These are phyloP conservation scores for Lepus timidus DNA, from an alignment of 2,113 vertebrate genomes.

Conservation along the genomic window DNA sequence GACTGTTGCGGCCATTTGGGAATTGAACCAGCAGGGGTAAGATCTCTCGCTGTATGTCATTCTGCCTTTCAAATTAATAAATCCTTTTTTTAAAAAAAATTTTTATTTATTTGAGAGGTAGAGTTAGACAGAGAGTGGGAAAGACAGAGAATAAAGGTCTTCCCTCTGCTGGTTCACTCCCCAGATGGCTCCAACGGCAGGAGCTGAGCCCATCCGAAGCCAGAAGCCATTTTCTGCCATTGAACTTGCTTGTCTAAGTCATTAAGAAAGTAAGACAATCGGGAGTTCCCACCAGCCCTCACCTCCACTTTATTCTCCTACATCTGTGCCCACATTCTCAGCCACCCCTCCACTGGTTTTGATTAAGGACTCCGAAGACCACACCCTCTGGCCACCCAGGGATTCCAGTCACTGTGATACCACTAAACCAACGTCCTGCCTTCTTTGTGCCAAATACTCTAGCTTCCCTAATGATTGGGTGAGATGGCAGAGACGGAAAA, in stretches of 20 bases:
- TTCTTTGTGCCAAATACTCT: neutral
- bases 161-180: too few relatives aligned
- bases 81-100: too few relatives aligned
- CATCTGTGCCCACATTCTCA: neutral
- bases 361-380: neutral
- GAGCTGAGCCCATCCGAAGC: neutral
- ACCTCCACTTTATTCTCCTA: neutral
- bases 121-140: too few relatives aligned
- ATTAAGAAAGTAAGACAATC: neutral
- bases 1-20: too few relatives aligned
- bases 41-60: too few relatives aligned
- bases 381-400: neutral
- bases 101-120: too few relatives aligned
- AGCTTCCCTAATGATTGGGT: neutral
- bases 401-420: neutral
- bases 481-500: constrained; percentile 32
- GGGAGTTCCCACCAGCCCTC: neutral
- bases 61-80: too few relatives aligned
- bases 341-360: neutral
- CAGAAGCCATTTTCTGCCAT: neutral
- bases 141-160: too few relatives aligned
- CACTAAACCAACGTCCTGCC: neutral
- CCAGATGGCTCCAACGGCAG: too few relatives aligned
- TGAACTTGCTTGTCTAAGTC: constrained; percentile 17
- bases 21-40: too few relatives aligned